Evolutionary conservation across 2,888 invertebrate species (phyloP).

Genomic region (Hydroisotoma schaefferi): DNA sequence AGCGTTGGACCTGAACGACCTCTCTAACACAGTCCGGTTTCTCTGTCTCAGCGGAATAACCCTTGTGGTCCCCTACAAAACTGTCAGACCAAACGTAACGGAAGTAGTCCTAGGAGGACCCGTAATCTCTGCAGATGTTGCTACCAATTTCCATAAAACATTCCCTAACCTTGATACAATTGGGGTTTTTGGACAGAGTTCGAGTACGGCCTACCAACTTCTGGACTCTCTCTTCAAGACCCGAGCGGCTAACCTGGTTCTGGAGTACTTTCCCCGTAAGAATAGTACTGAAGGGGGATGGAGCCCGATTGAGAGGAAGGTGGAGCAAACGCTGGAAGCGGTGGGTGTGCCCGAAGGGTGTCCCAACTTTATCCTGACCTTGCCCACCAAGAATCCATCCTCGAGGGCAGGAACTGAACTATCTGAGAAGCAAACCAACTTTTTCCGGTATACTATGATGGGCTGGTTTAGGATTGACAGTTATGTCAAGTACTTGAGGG

Average conservation of each 20-base stretch:
- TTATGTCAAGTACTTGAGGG: neutral
- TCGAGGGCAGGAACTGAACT: neutral
- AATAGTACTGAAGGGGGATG: neutral
- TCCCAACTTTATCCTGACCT: slow-evolving; percentile 1
- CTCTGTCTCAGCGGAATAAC: slow-evolving; percentile 10
- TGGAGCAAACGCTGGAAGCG: neutral
- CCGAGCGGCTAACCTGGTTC: neutral
- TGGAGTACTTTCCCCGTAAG: slow-evolving; percentile 8
- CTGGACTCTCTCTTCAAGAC: slow-evolving; percentile 6
- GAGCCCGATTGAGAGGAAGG: neutral
- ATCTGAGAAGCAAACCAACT: slow-evolving; percentile 4
- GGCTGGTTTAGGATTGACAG: slow-evolving; percentile 13
- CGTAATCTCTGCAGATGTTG: neutral
- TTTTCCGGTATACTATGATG: slow-evolving; percentile 5
- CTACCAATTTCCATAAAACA: neutral
- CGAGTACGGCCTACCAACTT: slow-evolving; percentile 1
- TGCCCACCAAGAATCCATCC: neutral
- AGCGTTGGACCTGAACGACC: neutral
- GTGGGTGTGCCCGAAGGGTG: neutral
- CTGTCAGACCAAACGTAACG: neutral
- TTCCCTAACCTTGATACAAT: neutral
- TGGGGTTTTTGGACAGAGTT: slow-evolving; percentile 10
- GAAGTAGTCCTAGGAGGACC: neutral
- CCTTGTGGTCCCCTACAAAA: neutral
- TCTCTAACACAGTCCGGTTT: slow-evolving; percentile 4